These are phyloP conservation scores for Raja brachyura DNA, from an alignment of 2,113 vertebrate species.

Conservation along the genomic window DNA sequence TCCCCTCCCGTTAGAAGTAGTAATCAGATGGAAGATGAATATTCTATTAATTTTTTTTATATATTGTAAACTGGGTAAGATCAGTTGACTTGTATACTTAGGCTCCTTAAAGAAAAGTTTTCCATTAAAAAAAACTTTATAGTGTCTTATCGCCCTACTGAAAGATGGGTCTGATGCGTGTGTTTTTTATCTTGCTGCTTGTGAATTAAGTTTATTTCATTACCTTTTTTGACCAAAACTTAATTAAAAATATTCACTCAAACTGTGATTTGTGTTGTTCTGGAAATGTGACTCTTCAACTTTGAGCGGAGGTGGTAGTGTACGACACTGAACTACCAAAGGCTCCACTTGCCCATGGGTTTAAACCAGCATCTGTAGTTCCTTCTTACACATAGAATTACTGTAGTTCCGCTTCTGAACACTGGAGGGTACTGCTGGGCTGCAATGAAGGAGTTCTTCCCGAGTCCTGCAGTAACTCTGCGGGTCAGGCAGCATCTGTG, in stretches of 20 bases:
- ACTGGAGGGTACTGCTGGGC: not conserved
- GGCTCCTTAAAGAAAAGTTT: constrained; percentile 34
- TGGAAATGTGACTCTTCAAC: not conserved
- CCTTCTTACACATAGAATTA: not conserved
- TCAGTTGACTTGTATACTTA: constrained; percentile 36
- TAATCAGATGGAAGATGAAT: constrained; percentile 29
- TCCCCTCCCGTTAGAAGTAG: constrained; percentile 29
- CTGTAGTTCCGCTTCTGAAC: not conserved
- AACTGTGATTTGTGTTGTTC: constrained; percentile 21
- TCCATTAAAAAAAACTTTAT: constrained; percentile 35
- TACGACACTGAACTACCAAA: too few species aligned
- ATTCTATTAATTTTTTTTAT: constrained; percentile 38
- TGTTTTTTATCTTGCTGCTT: constrained; percentile 21
- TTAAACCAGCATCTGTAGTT: too few species aligned
- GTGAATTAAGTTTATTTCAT: constrained; percentile 36
- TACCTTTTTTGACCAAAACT: constrained; percentile 31
- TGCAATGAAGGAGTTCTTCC: not conserved
- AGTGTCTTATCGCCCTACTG: constrained; percentile 11
- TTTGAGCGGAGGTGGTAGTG: not conserved
- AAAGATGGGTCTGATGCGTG: constrained; percentile 27
- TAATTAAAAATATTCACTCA: constrained; percentile 35
- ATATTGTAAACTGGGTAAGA: constrained; percentile 35
- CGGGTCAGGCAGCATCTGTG: too few species aligned
- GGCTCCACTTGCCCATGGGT: too few species aligned
- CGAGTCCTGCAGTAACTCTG: not conserved